Evolutionary conservation across 2,113 vertebrate species (phyloP).

Genomic region (Hippocampus mohnikei): DNA sequence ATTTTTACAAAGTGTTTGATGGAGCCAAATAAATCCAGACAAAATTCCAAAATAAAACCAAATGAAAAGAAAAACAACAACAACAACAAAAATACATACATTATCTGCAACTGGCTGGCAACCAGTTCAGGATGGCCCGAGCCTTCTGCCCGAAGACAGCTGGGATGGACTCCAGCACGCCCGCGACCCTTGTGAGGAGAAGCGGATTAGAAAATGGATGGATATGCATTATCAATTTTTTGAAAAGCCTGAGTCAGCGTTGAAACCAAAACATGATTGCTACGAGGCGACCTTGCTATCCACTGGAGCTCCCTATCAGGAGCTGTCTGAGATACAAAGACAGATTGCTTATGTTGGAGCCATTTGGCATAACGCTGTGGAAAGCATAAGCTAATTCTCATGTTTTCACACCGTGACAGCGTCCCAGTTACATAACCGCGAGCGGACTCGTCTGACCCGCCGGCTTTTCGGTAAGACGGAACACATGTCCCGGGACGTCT

Average conservation of each 20-base stretch:
- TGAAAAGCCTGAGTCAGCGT: background rate
- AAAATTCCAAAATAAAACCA: background rate
- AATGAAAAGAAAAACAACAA: background rate
- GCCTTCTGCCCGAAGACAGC: no score
- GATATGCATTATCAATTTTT: background rate
- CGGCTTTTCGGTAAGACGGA: slow-evolving; percentile 22
- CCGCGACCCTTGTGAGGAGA: no score
- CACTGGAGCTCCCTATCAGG: background rate
- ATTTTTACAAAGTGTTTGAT: no score
- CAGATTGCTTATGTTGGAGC: slow-evolving; percentile 3
- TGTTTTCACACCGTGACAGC: slow-evolving; percentile 18
- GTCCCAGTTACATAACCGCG: slow-evolving; percentile 26
- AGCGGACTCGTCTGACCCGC: slow-evolving; percentile 20
- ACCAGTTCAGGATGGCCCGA: no score
- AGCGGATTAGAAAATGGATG: no score
- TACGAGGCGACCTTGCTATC: background rate
- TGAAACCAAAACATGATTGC: background rate
- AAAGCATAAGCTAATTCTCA: slow-evolving; percentile 7
- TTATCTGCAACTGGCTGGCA: no score
- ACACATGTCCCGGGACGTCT: slow-evolving; percentile 36
- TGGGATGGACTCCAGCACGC: no score
- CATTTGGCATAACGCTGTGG: background rate
- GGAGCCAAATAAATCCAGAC: background rate
- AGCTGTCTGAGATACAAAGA: background rate
- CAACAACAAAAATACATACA: background rate